Evolutionary conservation across 2,797 vertebrate genomes (phyloP), one percentile per base, ranked within the genome.

Genomic region (Psittacula echo): DNA sequence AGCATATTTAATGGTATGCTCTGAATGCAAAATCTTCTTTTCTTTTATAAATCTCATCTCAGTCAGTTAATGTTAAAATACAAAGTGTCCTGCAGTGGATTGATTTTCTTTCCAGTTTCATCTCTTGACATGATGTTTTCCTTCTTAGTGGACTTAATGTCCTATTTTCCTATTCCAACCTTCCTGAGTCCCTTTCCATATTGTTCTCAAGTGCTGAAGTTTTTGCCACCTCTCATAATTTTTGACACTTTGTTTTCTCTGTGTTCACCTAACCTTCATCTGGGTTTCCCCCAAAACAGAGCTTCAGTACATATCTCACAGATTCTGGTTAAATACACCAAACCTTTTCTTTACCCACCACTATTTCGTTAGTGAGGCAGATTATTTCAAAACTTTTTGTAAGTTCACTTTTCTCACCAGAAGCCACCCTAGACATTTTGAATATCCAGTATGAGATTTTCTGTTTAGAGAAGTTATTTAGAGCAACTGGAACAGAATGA

Each of bases 21-120:
- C n/a, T 72, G 45, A 92, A 94, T 77, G 37, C 18, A 89, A 85
- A 58, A 5, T 6, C 2, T 73, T 50, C 17, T 76, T 73, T 86
- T 45, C 60, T 8, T 53, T 76, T 85, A 53, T 54, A 93, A 89
- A 87, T 78, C n/a, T 21, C 7, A 50, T 9, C 54, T 27, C 13
- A 37, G 30, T 54, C n/a, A n/a, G 44, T 75, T 91, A 24, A 67
- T 91, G 93, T 81, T 89, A 70, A 92, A 97, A 91, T 44, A 50
- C 21, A 45, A 85, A 88, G 2, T 67, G 41, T 47, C 75, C n/a
- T 84, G 13, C 47, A 61, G 41, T 45, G 62, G 24, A 80, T 60
- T 70, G 62, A 91, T 78, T 95, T 84, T 71, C 37, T 81, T 92
- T 91, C 54, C 21, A n/a, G 44, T 79, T 84, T 88, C 51, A 66